phyloP scores from a whole-genome alignment of 2,888 invertebrate species.

The Catocala sponsa region DNA sequence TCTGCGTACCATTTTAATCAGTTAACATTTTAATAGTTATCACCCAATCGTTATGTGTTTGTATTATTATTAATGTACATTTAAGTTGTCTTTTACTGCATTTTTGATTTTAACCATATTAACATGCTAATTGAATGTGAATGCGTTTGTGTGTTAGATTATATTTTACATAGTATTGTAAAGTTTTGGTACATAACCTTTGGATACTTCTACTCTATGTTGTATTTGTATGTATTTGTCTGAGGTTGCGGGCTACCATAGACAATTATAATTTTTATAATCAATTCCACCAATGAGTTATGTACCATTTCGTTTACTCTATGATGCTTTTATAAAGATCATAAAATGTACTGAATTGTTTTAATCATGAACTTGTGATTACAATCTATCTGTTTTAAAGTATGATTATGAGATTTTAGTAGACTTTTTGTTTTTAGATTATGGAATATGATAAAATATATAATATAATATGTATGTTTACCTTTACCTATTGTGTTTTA shows the following conservation, averaged over 20 bases:
- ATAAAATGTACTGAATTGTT: conserved; percentile 66
- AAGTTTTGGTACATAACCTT: conserved; percentile 76
- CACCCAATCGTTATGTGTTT: conserved; percentile 68
- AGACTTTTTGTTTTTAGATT: conserved; percentile 67
- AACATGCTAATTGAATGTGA: conserved; percentile 82
- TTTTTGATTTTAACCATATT: conserved; percentile 86
- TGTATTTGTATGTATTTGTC: no score
- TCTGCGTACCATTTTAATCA: conserved; percentile 76
- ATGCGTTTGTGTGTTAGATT: conserved; percentile 70
- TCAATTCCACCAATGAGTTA: conserved; percentile 67
- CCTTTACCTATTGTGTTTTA: conserved; percentile 43
- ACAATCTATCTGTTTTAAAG: conserved; percentile 75
- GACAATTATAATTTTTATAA: conserved; percentile 12
- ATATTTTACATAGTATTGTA: conserved; percentile 61
- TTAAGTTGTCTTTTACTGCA: conserved; percentile 72
- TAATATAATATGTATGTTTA: conserved; percentile 54
- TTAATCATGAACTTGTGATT: conserved; percentile 87
- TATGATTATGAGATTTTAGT: conserved; percentile 77
- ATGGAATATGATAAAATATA: conserved; percentile 58
- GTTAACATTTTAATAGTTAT: conserved; percentile 75
- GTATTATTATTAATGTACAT: conserved; percentile 75
- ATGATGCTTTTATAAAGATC: conserved; percentile 57
- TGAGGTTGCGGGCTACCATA: no score
- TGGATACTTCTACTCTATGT: conserved; percentile 42
- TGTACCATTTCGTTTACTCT: conserved; percentile 75